Conservation (phyloP, 2,113 vertebrate genomes). For the Struthidea cinerea region DNA sequence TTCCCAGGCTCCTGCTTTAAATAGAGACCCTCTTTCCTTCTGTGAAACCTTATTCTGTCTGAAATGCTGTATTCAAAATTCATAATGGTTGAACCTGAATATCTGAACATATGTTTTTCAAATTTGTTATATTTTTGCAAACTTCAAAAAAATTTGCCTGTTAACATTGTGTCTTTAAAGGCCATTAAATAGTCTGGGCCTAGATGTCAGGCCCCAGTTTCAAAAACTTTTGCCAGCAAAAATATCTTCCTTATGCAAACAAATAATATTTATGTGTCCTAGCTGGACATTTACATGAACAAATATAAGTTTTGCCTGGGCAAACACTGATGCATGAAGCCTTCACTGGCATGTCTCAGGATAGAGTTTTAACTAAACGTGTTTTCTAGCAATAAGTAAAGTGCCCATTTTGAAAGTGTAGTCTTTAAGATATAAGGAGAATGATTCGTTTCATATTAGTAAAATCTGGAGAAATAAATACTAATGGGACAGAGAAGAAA, state of each 20-base stretch:
- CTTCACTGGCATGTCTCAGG: not conserved
- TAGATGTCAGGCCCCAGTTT: not conserved
- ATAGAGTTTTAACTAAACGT: not conserved
- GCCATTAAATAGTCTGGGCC: not conserved
- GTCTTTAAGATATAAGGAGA: not conserved
- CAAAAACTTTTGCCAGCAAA: conserved; percentile 30
- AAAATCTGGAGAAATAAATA: not conserved
- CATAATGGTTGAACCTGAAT: not conserved
- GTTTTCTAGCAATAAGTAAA: conserved; percentile 11
- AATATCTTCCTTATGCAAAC: conserved; percentile 35
- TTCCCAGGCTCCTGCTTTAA: conserved; percentile 5
- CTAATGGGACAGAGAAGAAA: not conserved
- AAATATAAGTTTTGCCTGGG: conserved; percentile 39
- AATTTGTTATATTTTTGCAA: not conserved
- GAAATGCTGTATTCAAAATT: not conserved
- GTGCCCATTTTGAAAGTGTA: not conserved
- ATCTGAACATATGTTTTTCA: not conserved
- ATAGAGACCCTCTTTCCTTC: not conserved
- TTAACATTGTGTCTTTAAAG: not conserved
- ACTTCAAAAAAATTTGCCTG: not conserved
- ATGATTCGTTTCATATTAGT: not conserved
- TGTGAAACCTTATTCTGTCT: conserved; percentile 15
- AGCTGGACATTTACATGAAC: conserved; percentile 50
- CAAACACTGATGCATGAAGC: conserved; percentile 18
- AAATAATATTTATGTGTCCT: conserved; percentile 48